Conservation (phyloP, 2,797 vertebrate species). For the Anas capensis region DNA sequence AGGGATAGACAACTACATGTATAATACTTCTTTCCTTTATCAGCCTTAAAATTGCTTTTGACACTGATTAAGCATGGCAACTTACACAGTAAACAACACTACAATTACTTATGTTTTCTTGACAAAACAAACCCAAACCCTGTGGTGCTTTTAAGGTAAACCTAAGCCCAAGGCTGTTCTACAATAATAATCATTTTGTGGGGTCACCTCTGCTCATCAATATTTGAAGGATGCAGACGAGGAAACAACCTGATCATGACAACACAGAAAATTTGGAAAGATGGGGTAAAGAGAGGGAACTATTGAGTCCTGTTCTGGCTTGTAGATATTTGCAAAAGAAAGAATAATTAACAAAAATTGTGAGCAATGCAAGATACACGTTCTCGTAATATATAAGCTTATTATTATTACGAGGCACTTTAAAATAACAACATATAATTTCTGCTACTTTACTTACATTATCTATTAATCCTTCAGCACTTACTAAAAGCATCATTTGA, state of each 20-base stretch:
- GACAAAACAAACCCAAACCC: constrained; percentile 24
- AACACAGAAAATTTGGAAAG: neutral
- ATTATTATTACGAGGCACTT: neutral
- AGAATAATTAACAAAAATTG: neutral
- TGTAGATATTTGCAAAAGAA: neutral
- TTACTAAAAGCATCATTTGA: neutral
- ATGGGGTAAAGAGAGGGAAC: neutral
- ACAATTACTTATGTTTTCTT: constrained; percentile 52
- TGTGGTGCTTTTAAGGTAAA: constrained; percentile 13
- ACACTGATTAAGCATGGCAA: constrained; percentile 53
- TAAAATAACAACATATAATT: neutral
- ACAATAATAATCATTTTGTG: constrained; percentile 27
- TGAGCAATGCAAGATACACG: neutral
- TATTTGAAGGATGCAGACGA: constrained; percentile 31
- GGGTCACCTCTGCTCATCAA: neutral
- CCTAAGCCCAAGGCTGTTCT: neutral
- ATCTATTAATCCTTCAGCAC: neutral
- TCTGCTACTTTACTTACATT: neutral
- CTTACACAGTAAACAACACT: constrained; percentile 46
- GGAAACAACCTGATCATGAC: neutral
- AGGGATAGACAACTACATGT: constrained; percentile 1
- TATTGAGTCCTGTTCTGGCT: neutral
- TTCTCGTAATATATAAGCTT: neutral
- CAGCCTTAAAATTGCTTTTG: constrained; percentile 41
- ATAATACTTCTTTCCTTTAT: constrained; percentile 21